Percentiles rank a stretch among this genome's conserved stretches.
Evolutionary conservation across 2,797 vertebrate genomes (phyloP).

Genomic region (Poecilia wingei): DNA sequence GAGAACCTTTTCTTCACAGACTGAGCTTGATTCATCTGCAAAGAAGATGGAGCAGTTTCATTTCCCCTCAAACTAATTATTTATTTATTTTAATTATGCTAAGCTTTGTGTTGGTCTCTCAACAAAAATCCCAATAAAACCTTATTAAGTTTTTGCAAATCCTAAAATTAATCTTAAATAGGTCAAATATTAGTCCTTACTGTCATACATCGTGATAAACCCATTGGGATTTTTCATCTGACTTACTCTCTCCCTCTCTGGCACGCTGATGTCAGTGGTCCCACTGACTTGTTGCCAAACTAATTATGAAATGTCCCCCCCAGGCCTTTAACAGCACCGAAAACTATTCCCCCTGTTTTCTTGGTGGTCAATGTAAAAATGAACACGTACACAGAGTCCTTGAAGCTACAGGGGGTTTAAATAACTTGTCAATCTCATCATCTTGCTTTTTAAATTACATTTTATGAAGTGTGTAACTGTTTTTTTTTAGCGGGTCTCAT

Average conservation of each 20-base stretch:
- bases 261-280: neutral
- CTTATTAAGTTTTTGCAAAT: neutral
- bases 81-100: neutral
- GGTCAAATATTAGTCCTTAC: neutral
- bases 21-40: neutral
- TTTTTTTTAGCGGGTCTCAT: constrained; percentile 1
- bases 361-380: neutral
- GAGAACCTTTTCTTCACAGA: neutral
- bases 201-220: neutral
- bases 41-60: neutral
- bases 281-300: neutral
- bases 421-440: neutral
- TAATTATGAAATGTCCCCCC: neutral
- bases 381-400: neutral
- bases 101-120: neutral
- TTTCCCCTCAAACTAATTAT: too few relatives aligned
- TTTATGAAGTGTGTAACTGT: neutral
- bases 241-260: neutral
- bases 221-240: neutral
- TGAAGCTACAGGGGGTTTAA: neutral
- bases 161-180: neutral
- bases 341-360: neutral
- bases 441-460: constrained; percentile 6
- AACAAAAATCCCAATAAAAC: neutral
- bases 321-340: neutral